phyloP scores from a whole-genome alignment of 2,113 vertebrate genomes.

The Panurus biarmicus region DNA sequence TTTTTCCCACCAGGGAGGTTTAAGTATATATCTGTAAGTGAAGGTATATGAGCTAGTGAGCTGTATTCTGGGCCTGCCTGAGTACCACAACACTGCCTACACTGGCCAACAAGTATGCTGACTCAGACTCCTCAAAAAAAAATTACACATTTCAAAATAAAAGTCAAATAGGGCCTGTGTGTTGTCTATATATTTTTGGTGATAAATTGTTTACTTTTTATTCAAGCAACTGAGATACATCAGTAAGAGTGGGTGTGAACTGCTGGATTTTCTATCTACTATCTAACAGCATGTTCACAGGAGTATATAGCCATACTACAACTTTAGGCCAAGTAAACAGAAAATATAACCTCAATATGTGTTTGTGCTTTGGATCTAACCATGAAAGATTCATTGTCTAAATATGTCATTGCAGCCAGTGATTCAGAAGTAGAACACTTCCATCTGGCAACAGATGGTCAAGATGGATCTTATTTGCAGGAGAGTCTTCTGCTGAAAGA shows the following conservation, averaged over 20 bases:
- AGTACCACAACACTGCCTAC: background rate
- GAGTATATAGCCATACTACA: background rate
- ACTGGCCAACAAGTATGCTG: background rate
- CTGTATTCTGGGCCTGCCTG: background rate
- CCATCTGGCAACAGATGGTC: constrained; percentile 29
- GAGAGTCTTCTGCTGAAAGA: constrained; percentile 20
- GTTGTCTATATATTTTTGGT: background rate
- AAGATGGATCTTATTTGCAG: constrained; percentile 26
- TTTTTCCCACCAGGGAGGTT: background rate
- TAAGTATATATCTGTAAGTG: background rate
- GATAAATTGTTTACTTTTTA: background rate
- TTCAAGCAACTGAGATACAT: background rate
- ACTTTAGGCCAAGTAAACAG: constrained; percentile 4
- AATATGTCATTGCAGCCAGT: constrained; percentile 3
- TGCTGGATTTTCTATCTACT: background rate
- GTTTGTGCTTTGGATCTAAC: background rate
- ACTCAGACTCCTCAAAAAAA: background rate
- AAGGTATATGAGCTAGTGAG: background rate
- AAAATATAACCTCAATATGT: background rate
- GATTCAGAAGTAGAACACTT: constrained; percentile 47
- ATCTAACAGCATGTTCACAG: background rate
- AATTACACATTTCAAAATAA: background rate
- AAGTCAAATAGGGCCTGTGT: background rate
- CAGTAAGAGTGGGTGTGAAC: background rate
- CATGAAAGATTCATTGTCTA: constrained; percentile 18